These are phyloP conservation scores for Agrochola lychnidis DNA, from an alignment of 2,888 invertebrate genomes.

Conservation along the genomic window DNA sequence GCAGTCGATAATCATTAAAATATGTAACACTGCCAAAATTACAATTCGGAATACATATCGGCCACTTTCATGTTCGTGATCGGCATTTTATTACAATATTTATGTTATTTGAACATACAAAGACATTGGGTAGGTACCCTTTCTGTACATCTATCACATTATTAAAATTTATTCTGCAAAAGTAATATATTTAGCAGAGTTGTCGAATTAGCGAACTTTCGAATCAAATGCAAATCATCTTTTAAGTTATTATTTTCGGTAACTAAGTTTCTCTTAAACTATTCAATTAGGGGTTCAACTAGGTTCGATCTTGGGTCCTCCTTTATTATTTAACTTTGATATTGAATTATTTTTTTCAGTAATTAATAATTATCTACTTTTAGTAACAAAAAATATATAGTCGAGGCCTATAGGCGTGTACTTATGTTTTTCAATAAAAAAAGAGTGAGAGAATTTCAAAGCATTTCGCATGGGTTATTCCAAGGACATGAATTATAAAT, in stretches of 20 bases:
- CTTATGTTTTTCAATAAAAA: not conserved
- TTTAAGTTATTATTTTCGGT: conserved; percentile 4
- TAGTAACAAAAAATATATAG: too few species aligned
- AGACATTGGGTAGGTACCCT: not conserved
- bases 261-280: conserved; percentile 37
- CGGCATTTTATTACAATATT: conserved; percentile 42
- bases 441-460: not conserved
- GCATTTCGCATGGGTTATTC: not conserved
- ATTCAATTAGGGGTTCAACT: conserved; percentile 8
- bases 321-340: not conserved
- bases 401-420: too few species aligned
- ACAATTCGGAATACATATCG: conserved; percentile 34
- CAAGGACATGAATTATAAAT: not conserved
- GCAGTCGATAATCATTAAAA: conserved; percentile 39
- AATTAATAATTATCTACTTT: not conserved
- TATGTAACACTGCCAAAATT: conserved; percentile 48
- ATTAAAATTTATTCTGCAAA: conserved; percentile 21
- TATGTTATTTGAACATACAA: conserved; percentile 4
- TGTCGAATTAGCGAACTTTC: conserved; percentile 36
- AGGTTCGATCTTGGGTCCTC: not conserved
- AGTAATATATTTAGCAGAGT: conserved; percentile 23
- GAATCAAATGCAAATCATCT: conserved; percentile 39
- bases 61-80: conserved; percentile 59
- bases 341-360: not conserved
- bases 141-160: not conserved